Evolutionary conservation across 64 coral and sea anemone genomes (phyloP), one percentile per base, ranked within the genome.

Genomic region (Actinia tenebrosa): DNA sequence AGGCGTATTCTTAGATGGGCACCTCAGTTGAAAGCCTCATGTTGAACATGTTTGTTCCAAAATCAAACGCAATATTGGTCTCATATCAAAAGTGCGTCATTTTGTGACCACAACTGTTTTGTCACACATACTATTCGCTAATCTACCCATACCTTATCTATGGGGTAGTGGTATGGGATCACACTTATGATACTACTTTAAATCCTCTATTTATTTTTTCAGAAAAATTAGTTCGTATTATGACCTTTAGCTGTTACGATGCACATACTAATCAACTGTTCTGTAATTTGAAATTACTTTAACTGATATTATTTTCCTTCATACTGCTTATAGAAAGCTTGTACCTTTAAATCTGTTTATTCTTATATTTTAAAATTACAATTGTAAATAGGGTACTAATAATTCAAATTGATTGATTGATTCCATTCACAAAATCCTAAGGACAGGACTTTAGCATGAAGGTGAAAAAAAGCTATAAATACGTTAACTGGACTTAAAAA

Each of bases 201-300:
- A 44, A 77, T 16, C 69, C 61, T 71, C 64, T 86, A 47, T 78
- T 46, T 23, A 78, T 71, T 77, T 58, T 87, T 75, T 45, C 72
- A 53, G 77, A 87, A 87, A 87, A 78, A 78, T 43, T 66, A 87
- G 53, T 87, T 10, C 86, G 69, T 71, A 52, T 77, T 4, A 87
- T 87, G 16, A 87, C 86, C 53, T 87, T 87, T 87, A 71, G 26
- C 45, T 53, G 30, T 56, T 87, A 63, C 71, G 53, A 77, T 87
- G 69, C 44, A 58, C 68, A 77, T 87, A 47, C 86, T 56, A 77
- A 30, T 72, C 30, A 22, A 46, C 27, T 87, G 20, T 78, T 87
- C 52, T 77, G 53, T 79, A 53, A 78, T 15, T 60, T 88, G 79
- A 46, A 46, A 47, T 71, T 77, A 18, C 18, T 87, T 7, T 77